A percentile compares a stretch with the other conserved stretches of the same genome.
Evolutionary conservation across 2,888 invertebrate genomes (phyloP).

Genomic region (Meloe dianella): DNA sequence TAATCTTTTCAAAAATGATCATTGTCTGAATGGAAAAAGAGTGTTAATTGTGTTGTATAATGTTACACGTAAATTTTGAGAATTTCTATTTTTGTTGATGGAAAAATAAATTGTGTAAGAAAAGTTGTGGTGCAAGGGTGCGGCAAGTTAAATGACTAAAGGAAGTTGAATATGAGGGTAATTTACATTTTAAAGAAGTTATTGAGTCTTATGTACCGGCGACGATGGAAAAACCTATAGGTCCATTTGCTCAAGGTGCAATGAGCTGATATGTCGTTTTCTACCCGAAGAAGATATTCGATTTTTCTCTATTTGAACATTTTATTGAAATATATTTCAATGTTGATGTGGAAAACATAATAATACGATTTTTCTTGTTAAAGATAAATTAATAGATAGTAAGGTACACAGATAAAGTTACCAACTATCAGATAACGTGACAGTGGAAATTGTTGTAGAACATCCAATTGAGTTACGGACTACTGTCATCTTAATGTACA

Average conservation of each 20-base stretch:
- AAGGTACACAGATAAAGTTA: background rate
- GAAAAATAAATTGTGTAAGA: no score
- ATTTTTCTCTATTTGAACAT: background rate
- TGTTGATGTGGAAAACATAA: background rate
- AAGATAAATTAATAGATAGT: background rate
- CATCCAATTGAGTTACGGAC: constrained; percentile 6
- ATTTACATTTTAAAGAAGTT: constrained; percentile 56
- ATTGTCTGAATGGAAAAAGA: constrained; percentile 10
- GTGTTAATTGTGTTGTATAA: no score
- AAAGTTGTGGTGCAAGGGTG: constrained; percentile 11
- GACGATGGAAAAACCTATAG: constrained; percentile 29
- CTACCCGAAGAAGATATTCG: background rate
- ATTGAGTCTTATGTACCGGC: constrained; percentile 45
- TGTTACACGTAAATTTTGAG: no score
- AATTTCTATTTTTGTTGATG: background rate
- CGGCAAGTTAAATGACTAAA: constrained; percentile 36
- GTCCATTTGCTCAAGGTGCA: constrained; percentile 43
- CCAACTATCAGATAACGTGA: background rate
- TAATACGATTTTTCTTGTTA: background rate
- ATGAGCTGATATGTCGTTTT: constrained; percentile 43
- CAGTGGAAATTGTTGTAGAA: background rate
- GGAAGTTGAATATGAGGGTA: constrained; percentile 50
- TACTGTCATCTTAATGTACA: constrained; percentile 8
- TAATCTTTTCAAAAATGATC: background rate
- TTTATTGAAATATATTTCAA: background rate